Base-by-base conservation (phyloP, 2,797 vertebrate species). In the Coccyzus lansbergi region DNA sequence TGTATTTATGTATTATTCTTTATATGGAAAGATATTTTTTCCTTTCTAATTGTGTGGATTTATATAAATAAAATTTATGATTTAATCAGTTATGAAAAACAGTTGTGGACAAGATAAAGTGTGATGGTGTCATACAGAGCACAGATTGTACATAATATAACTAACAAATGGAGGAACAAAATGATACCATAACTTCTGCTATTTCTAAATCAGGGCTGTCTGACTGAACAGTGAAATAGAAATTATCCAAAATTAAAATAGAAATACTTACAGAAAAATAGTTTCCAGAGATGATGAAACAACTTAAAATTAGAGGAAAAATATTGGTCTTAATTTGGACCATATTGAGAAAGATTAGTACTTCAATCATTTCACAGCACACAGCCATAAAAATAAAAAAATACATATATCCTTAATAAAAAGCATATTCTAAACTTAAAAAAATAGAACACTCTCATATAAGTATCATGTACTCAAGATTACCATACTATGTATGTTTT, bases 161-260 rank as follows among this genome's bases (percentile, higher is more conserved):
- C 58, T 84, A 68, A 72, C 46, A 74, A 90, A 86, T 0, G 7
- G 31, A 71, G n/a, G 33, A 85, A 36, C 42, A 18, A 69, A 6
- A 6, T 91, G 88, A 82, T 55, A 72, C 53, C 70, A 49, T 53
- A 63, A 48, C 60, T 55, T 31, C 44, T 44, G n/a, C 88, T 85
- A 91, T 77, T 76, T 68, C 60, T 82, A 77, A 91, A 88, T 44
- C 65, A 38, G 15, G 15, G 49, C 44, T 84, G 59, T 38, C 64
- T 72, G 53, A 68, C 60, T 71, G 51, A 77, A 85, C 42, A 26
- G 33, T 48, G 75, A 85, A 81, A 49, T 29, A 63, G 33, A 82
- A 77, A 91, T 85, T 71, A 88, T 58, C n/a, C 65, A 82, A 93
- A 85, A 91, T 85, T 82, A 68, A 91, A 88, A 19, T 15, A 53